Evolutionary conservation across 2,113 vertebrate genomes (phyloP), one percentile per base, ranked within the genome.

Genomic region (Casuarius casuarius): DNA sequence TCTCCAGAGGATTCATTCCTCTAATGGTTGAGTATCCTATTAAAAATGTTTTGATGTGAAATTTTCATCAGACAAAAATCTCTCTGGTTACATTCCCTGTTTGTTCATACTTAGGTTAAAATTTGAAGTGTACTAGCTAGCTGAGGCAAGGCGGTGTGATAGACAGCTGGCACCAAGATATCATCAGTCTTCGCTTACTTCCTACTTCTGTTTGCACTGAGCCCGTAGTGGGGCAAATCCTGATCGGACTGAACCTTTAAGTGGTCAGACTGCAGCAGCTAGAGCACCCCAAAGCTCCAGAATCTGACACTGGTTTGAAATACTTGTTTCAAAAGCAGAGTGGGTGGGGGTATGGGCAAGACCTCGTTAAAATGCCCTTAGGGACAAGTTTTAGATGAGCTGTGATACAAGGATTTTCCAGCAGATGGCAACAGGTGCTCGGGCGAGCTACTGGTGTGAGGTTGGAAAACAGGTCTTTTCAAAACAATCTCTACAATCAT

Each of bases 391-490:
- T 75, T 15, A 62, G 52, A 28, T 49, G 49, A 59, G 61, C 51
- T 82, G 96, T 94, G 76, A 61, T 66, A 21, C 84, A 33, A 46
- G 81, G 51, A 28, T 72, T 52, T 63, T 71, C 97, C 98, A 97
- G 96, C 90, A 98, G 98, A 89, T 97, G 98, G 98, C 97, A 94
- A 94, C 96, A 93, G 97, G 93, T 96, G 94, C 94, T 92, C 96
- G 35, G 83, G 58, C 28, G 82, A 94, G 89, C 84, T 40, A n/a
- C 71, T 25, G 80, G 25, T 87, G 80, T 31, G 35, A 73, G 71
- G 29, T 79, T 94, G 94, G 77, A 7, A 65, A 16, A 14, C 38
- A 16, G 26, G 31, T 10, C 66, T 75, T 26, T 68, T 66, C 90
- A 28, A 51, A 80, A 84, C 62, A 88, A 85, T 12, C 21, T 4